Conservation (phyloP, 2,888 invertebrate genomes). For the Gryllus longicercus region DNA sequence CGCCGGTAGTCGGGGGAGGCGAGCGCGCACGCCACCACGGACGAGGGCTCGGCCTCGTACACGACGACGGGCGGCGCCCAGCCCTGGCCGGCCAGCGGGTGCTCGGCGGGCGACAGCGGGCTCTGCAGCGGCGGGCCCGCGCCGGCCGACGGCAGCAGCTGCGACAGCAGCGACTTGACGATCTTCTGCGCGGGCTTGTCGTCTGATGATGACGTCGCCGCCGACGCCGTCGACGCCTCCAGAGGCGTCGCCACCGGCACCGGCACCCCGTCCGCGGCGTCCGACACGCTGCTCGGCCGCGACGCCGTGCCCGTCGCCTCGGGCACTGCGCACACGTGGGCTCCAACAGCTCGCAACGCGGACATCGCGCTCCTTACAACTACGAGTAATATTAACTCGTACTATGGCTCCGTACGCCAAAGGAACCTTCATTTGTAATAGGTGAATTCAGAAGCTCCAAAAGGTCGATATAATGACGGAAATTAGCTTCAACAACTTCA, state of each 20-base stretch:
- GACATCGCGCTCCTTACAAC: too few relatives aligned
- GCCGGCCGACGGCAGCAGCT: conserved; percentile 59
- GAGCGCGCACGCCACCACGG: conserved; percentile 79
- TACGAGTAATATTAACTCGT: too few relatives aligned
- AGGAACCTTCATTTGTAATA: too few relatives aligned
- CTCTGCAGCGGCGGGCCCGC: conserved; percentile 51
- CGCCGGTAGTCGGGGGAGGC: conserved; percentile 68
- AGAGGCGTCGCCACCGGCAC: neutral
- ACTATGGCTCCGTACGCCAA: too few relatives aligned
- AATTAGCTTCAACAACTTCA: too few relatives aligned
- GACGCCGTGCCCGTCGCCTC: conserved; percentile 40
- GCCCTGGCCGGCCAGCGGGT: conserved; percentile 63
- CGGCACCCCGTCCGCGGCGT: neutral
- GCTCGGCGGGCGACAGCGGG: conserved; percentile 65
- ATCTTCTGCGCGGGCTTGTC: conserved; percentile 28
- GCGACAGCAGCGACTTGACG: conserved; percentile 57
- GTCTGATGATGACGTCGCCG: neutral
- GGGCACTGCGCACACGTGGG: neutral
- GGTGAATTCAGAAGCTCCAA: too few relatives aligned
- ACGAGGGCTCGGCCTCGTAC: conserved; percentile 76
- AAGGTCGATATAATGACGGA: too few relatives aligned
- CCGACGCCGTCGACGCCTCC: neutral
- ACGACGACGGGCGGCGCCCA: conserved; percentile 63
- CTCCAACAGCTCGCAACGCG: too few relatives aligned
- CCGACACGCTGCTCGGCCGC: conserved; percentile 34